These are phyloP conservation scores for Thaumetopoea pityocampa DNA, from an alignment of 1,140 invertebrate species.

Conservation along the genomic window DNA sequence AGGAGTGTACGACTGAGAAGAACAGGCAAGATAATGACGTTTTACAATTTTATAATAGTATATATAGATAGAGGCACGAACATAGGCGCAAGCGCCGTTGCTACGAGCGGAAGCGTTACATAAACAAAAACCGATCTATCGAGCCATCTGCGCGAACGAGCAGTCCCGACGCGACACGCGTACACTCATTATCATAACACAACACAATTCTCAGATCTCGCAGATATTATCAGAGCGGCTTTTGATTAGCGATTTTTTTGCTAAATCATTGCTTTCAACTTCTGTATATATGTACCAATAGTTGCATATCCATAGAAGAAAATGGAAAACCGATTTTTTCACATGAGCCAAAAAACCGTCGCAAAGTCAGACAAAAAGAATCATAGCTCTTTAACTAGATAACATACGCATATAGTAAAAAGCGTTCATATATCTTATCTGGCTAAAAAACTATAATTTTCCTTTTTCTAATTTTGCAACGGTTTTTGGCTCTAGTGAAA, in stretches of 20 bases:
- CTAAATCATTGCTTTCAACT: background rate
- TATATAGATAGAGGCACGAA: background rate
- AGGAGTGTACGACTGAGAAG: no score
- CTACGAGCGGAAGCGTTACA: constrained; percentile 6
- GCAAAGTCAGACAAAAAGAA: no score
- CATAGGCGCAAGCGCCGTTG: background rate
- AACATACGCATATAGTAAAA: no score
- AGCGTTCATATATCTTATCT: no score
- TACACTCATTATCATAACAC: constrained; percentile 1
- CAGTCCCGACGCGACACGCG: background rate
- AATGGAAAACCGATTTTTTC: no score
- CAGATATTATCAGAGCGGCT: background rate
- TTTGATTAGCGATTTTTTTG: background rate
- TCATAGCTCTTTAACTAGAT: no score
- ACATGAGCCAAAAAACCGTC: no score
- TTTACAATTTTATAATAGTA: no score
- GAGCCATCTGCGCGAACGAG: constrained; percentile 11
- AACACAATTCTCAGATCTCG: constrained; percentile 4
- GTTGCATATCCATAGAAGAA: background rate
- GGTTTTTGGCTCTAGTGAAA: no score
- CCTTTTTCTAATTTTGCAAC: no score
- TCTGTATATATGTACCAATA: background rate
- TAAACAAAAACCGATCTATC: constrained; percentile 14
- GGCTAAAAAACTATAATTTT: no score
- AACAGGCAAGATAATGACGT: no score